Percentiles rank a stretch among this genome's conserved stretches.
Conservation (phyloP, 2,113 vertebrate species). For the Phocoena sinus region DNA sequence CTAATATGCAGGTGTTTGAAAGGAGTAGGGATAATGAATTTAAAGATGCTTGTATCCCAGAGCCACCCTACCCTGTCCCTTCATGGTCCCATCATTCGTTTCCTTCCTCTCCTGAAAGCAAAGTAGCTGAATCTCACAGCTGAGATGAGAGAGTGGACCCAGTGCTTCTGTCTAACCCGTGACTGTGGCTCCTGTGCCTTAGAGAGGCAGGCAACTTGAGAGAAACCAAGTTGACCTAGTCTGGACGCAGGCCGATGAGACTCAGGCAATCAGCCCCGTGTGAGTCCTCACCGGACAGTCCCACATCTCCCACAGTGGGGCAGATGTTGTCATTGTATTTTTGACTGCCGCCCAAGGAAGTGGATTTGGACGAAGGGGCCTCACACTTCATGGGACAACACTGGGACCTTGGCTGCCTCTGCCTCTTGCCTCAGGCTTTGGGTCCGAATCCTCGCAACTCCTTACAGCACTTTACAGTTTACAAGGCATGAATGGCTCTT, state of each 20-base stretch:
- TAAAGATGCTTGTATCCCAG: not conserved
- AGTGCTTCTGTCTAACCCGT: not conserved
- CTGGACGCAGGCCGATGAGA: not conserved
- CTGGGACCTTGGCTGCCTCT: not conserved
- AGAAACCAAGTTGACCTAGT: not conserved
- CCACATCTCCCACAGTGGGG: not conserved
- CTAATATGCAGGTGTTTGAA: not conserved
- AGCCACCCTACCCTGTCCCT: not conserved
- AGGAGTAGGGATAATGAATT: not conserved
- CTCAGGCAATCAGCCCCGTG: not conserved
- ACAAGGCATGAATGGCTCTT: not conserved
- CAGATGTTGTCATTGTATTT: constrained; percentile 30
- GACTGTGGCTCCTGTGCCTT: not conserved
- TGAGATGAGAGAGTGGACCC: not conserved
- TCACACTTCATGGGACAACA: not conserved
- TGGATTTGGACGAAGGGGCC: not conserved
- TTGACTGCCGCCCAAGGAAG: not conserved
- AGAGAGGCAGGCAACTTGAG: not conserved
- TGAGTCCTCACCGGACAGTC: not conserved
- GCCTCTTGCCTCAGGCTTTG: not conserved
- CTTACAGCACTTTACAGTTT: not conserved
- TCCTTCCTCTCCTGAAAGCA: not conserved
- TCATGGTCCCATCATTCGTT: not conserved
- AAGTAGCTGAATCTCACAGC: not conserved
- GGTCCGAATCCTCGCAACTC: not conserved